Percentiles rank a stretch among this genome's conserved stretches.
Conservation (phyloP, 2,113 vertebrate species). For the Lophotis ruficrista region DNA sequence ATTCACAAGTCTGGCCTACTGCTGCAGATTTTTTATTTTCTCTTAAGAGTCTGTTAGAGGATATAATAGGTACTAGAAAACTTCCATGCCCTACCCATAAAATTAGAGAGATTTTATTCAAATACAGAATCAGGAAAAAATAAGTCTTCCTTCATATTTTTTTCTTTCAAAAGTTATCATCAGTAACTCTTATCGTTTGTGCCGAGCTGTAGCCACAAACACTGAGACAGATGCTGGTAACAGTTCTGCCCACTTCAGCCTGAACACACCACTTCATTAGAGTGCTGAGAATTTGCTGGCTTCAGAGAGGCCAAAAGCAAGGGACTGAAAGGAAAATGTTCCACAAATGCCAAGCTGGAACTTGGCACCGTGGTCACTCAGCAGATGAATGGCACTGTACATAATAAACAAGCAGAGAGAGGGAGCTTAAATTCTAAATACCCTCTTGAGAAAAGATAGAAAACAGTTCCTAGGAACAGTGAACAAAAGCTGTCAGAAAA, state of each 20-base stretch:
- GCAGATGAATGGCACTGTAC: slow-evolving; percentile 35
- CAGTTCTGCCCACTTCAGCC: slow-evolving; percentile 29
- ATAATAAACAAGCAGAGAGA: slow-evolving; percentile 59
- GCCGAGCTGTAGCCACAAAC: background rate
- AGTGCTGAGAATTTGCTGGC: slow-evolving; percentile 27
- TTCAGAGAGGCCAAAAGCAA: slow-evolving; percentile 1
- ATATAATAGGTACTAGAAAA: background rate
- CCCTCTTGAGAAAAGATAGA: slow-evolving; percentile 63
- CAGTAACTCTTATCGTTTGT: background rate
- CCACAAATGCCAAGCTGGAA: slow-evolving; percentile 57
- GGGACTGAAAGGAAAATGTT: slow-evolving; percentile 55
- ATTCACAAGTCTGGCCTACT: background rate
- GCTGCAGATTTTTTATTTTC: background rate
- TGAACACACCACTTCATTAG: background rate
- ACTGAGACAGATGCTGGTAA: background rate
- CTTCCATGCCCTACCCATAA: background rate
- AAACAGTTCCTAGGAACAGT: slow-evolving; percentile 47
- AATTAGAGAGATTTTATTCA: background rate
- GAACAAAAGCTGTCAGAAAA: slow-evolving; percentile 53
- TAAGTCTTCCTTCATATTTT: background rate
- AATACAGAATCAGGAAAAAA: background rate
- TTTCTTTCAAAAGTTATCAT: background rate
- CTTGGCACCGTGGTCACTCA: slow-evolving; percentile 44
- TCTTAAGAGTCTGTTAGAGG: background rate
- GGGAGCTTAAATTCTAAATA: slow-evolving; percentile 57